Conservation (phyloP, 2,113 vertebrate genomes). For the Ptyas mucosa region DNA sequence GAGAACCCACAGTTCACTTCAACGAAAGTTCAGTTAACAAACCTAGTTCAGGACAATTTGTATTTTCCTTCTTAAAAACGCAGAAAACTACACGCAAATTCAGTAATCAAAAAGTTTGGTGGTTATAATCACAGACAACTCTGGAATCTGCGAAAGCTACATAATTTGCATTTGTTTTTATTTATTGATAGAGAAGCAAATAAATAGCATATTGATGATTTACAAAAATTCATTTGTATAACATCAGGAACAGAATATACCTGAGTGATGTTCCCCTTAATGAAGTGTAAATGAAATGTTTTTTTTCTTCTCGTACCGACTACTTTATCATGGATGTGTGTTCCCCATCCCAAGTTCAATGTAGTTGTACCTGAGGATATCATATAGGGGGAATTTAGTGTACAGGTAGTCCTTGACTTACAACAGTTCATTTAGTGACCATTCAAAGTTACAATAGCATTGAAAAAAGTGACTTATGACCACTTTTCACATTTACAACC, state of each 20-base stretch:
- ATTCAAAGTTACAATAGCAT: not conserved
- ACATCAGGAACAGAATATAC: not conserved
- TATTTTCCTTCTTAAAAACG: not conserved
- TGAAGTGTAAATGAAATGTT: not conserved
- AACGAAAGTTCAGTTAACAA: not conserved
- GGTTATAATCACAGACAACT: not conserved
- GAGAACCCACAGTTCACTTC: not conserved
- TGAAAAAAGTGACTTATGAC: not conserved
- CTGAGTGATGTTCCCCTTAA: not conserved
- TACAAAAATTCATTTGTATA: not conserved
- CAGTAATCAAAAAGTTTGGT: not conserved
- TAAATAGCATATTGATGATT: not conserved
- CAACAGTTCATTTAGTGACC: not conserved
- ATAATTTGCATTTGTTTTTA: not conserved
- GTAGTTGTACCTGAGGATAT: not conserved
- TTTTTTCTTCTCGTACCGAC: not conserved
- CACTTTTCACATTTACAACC: not conserved
- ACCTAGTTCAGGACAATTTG: not conserved
- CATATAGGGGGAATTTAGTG: not conserved
- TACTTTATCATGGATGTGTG: not conserved
- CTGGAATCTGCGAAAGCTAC: not conserved
- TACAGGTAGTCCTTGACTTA: not conserved
- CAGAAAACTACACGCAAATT: not conserved
- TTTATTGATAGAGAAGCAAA: not conserved
- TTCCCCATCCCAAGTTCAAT: not conserved